Evolutionary conservation across 2,113 vertebrate species (phyloP), one percentile per base, ranked within the genome.

Genomic region (Mohoua ochrocephala): DNA sequence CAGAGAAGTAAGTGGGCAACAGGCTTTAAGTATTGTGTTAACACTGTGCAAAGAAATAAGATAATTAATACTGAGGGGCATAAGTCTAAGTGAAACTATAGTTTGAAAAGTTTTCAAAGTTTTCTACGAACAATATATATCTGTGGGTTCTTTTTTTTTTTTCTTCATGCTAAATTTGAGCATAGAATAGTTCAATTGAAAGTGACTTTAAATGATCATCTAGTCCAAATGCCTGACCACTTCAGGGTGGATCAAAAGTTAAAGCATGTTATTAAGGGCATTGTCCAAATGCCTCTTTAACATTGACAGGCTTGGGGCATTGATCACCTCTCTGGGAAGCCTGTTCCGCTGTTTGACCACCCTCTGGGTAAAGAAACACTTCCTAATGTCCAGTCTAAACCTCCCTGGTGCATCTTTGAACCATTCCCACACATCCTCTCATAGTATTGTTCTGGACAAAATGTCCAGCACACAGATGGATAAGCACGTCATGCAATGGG

Each of bases 41-140:
- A 84, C 42, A 18, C 15, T 76, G 69, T 91, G 44, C 54, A 53
- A 31, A 81, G 70, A 86, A 64, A 49, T 91, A 71, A 85, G 53
- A 69, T 91, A 18, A 68, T 81, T 11, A 76, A n/a, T 77, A 79
- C 64, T 78, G 65, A 93, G 56, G 74, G 77, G 39, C 21, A 45
- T 53, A 91, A 54, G 27, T 93, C 81, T 94, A 47, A 84, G 89
- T 85, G 89, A 92, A 60, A 54, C 74, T 54, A 85, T 22, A 61
- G 30, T 49, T 78, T 85, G 52, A 33, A 91, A 92, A 84, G 37
- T 27, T 80, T 85, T 87, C 82, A 73, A 71, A 71, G n/a, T 56
- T 90, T 76, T 92, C 57, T 79, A 93, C 74, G 73, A 96, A 75
- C 42, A 94, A 77, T 52, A 88, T 93, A 50, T 87, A 68, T 61